Evolutionary conservation across 1,140 invertebrate species (phyloP).

Genomic region (Lepidurus arcticus): DNA sequence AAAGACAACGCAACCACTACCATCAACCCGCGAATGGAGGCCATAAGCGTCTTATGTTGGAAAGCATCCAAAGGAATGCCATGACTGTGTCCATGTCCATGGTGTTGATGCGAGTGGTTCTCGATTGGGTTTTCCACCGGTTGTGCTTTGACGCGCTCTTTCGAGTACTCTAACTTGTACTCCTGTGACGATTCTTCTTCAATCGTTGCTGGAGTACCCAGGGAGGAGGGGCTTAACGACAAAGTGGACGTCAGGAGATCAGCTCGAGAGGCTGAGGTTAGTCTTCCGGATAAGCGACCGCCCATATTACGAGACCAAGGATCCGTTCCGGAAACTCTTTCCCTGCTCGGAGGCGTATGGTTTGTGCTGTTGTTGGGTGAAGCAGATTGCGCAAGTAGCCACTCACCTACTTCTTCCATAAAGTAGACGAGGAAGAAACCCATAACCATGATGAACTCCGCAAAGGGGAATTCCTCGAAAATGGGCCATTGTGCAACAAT

Average conservation of each 20-base stretch:
- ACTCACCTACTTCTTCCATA: conserved; percentile 49
- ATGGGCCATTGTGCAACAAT: neutral
- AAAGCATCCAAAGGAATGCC: conserved; percentile 31
- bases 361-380: neutral
- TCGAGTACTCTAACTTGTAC: neutral
- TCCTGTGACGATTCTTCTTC: neutral
- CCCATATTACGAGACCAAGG: neutral
- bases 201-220: neutral
- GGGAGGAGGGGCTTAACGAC: neutral
- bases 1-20: conserved; percentile 57
- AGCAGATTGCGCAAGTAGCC: conserved; percentile 9
- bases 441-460: conserved; percentile 51
- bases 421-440: conserved; percentile 56
- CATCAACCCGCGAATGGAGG: conserved; percentile 45
- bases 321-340: neutral
- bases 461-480: conserved; percentile 43
- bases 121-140: conserved; percentile 12
- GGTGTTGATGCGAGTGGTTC: conserved; percentile 25
- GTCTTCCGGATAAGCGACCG: neutral
- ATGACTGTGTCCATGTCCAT: conserved; percentile 39
- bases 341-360: neutral
- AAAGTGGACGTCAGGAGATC: conserved; percentile 24
- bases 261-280: conserved; percentile 16
- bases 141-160: conserved; percentile 20
- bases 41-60: conserved; percentile 35